These are phyloP conservation scores for Amblyraja radiata DNA, from an alignment of 2,797 vertebrate species.

Conservation along the genomic window DNA sequence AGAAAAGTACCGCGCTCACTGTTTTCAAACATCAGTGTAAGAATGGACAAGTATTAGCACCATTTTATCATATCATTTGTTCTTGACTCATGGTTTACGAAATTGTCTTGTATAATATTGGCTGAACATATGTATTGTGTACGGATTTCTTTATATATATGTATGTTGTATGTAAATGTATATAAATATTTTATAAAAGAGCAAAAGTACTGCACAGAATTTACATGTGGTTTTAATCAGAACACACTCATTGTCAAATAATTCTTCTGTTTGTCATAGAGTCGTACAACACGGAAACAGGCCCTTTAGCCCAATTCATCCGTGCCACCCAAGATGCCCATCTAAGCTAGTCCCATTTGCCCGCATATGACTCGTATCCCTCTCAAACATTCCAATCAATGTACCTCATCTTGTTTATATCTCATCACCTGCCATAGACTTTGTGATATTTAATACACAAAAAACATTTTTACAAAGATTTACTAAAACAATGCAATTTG, in stretches of 20 bases:
- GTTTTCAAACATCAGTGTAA: conserved; percentile 18
- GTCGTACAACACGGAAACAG: too few relatives aligned
- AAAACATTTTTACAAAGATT: conserved; percentile 29
- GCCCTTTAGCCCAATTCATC: too few relatives aligned
- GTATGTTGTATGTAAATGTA: conserved; percentile 93
- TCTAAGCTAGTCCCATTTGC: too few relatives aligned
- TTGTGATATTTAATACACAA: conserved; percentile 32
- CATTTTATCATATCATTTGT: conserved; percentile 25
- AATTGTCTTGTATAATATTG: conserved; percentile 87
- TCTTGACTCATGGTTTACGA: conserved; percentile 60
- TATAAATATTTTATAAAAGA: conserved; percentile 81
- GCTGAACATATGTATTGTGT: conserved; percentile 79
- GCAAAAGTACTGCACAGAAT: conserved; percentile 61
- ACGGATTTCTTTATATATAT: conserved; percentile 84
- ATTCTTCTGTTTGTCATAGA: conserved; percentile 68
- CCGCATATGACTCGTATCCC: too few relatives aligned
- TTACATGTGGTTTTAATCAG: conserved; percentile 81
- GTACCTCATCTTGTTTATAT: conserved; percentile 59
- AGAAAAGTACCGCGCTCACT: neutral
- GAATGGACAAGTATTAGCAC: conserved; percentile 20
- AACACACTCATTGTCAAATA: conserved; percentile 70
- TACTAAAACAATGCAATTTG: conserved; percentile 21
- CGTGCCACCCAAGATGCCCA: too few relatives aligned
- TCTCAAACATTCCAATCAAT: too few relatives aligned
- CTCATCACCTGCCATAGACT: conserved; percentile 57